Percentiles rank a stretch among this genome's conserved stretches.
Evolutionary conservation across 2,797 vertebrate species (phyloP).

Genomic region (Lagocephalus sceleratus): DNA sequence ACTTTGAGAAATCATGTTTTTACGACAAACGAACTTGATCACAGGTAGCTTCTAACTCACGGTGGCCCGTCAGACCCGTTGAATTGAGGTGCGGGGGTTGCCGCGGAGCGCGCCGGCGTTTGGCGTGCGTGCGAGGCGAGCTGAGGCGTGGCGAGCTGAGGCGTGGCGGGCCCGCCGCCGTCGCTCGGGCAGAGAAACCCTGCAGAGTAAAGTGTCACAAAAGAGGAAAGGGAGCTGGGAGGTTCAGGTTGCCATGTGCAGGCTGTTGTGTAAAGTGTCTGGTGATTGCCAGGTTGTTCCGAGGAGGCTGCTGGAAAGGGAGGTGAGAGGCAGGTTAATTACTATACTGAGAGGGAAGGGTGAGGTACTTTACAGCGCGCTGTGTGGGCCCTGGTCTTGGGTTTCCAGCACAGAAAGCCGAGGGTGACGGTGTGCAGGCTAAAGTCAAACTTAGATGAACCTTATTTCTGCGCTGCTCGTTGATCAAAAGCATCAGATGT

Average conservation of each 20-base stretch:
- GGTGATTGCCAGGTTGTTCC: slow-evolving; percentile 67
- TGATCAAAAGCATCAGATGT: no score
- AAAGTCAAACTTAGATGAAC: no score
- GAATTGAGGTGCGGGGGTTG: slow-evolving; percentile 46
- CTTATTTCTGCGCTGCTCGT: no score
- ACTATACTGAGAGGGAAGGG: slow-evolving; percentile 70
- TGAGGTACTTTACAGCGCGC: slow-evolving; percentile 70
- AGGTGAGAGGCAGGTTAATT: slow-evolving; percentile 78
- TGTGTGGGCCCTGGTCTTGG: slow-evolving; percentile 65
- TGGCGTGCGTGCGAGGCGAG: slow-evolving; percentile 44
- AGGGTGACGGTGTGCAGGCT: neutral
- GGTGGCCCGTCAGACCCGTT: slow-evolving; percentile 51
- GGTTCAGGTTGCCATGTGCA: slow-evolving; percentile 62
- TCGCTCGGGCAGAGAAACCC: slow-evolving; percentile 59
- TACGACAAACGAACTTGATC: no score
- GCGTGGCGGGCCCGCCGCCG: slow-evolving; percentile 31
- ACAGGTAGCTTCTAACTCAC: slow-evolving; percentile 41
- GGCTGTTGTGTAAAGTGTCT: slow-evolving; percentile 73
- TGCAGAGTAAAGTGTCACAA: slow-evolving; percentile 58
- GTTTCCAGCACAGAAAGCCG: slow-evolving; percentile 61
- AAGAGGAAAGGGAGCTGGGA: slow-evolving; percentile 51
- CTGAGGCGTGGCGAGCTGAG: no score
- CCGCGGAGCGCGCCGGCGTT: slow-evolving; percentile 54
- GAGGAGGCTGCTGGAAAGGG: slow-evolving; percentile 67
- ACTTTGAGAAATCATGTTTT: slow-evolving; percentile 48